Evolutionary conservation across 1,140 invertebrate species (phyloP).

Genomic region (Ectropis grisescens): DNA sequence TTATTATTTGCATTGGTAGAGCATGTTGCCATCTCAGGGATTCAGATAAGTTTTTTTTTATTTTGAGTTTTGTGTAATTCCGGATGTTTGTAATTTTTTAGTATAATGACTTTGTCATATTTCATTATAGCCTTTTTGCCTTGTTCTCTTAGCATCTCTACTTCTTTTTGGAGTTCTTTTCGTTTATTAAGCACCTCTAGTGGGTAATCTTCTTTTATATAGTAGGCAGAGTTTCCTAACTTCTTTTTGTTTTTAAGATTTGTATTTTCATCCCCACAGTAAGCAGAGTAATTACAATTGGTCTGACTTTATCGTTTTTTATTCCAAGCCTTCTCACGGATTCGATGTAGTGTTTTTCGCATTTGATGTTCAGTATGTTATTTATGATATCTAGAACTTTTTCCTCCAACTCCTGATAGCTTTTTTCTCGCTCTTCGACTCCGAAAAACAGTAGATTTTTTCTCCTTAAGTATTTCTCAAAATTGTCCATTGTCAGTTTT

Average conservation of each 20-base stretch:
- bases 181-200: constrained; percentile 14
- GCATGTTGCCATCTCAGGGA: constrained; percentile 9
- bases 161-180: constrained; percentile 15
- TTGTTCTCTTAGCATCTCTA: constrained; percentile 10
- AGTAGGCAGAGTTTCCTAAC: constrained; percentile 11
- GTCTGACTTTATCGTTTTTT: constrained; percentile 18
- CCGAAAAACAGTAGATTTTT: constrained; percentile 20
- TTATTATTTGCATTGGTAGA: constrained; percentile 3
- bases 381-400: constrained; percentile 16
- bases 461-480: constrained; percentile 10
- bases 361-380: constrained; percentile 15
- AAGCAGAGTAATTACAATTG: constrained; percentile 14
- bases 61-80: constrained; percentile 10
- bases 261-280: constrained; percentile 21
- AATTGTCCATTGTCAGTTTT: constrained; percentile 11
- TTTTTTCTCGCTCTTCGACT: constrained; percentile 16
- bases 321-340: constrained; percentile 15
- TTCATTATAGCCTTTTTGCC: constrained; percentile 16
- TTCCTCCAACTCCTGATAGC: constrained; percentile 11
- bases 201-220: constrained; percentile 22
- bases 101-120: constrained; percentile 16
- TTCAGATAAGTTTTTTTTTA: constrained; percentile 14
- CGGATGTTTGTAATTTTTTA: constrained; percentile 6
- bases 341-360: constrained; percentile 12
- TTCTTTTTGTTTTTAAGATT: constrained; percentile 22